Evolutionary conservation across 1,140 invertebrate species (phyloP), one percentile per base, ranked within the genome.

Genomic region (Diploscapter pachys): DNA sequence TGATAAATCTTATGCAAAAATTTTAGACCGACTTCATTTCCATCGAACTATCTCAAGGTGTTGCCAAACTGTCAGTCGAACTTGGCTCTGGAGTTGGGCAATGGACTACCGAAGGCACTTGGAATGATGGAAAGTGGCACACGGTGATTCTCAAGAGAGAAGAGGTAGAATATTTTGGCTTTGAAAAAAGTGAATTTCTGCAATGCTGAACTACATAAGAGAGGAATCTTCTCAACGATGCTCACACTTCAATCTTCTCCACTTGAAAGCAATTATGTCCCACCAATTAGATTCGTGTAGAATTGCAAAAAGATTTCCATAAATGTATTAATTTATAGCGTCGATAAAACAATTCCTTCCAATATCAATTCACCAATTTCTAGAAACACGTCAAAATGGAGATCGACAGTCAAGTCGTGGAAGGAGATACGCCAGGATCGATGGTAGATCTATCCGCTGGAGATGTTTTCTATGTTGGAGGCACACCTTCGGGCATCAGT

Each of bases 381-480:
- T 31, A 31, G 67, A 77, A 71, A n/a, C 68, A 78, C 64, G 84
- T 81, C 49, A 81, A 83, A 71, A 71, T 86, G 63, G 71, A 69
- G 52, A 66, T 85, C 61, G 84, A 85, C 55, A 73, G 68, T 51
- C 73, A 73, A 9, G 72, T 77, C 53, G 83, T 80, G 52, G 80
- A 80, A 61, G 86, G 85, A 4, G 73, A 82, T 68, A 85, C 88
- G 49, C 84, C 86, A 5, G 89, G 88, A 11, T 77, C 63, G 4
- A 80, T 87, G 72, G 85, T 79, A 73, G 86, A 87, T 68, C 79
- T 93, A 83, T 82, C 88, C 6, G 85, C 89, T 61, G 85, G 88
- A 67, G 89, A 92, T 82, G 85, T 90, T 11, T 91, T 98, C 81
- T 96, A 92, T 86, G 91, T 98, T 78, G 95, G 95, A 76, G 95